These are phyloP conservation scores for Argyrosomus japonicus DNA, from an alignment of 2,113 vertebrate species.

Conservation along the genomic window DNA sequence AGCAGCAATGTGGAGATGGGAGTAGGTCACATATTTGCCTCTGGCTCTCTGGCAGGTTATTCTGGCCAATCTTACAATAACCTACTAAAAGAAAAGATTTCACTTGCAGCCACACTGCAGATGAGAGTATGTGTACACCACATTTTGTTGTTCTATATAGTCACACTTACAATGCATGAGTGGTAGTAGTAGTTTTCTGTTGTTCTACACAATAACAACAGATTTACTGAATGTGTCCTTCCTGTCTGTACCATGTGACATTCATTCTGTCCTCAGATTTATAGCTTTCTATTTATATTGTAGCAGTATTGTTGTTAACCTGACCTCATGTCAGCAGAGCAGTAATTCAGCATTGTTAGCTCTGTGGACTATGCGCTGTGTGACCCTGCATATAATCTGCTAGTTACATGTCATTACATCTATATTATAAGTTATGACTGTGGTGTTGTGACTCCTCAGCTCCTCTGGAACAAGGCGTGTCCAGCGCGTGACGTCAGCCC, in stretches of 20 bases:
- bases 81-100: neutral
- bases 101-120: neutral
- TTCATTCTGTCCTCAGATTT: neutral
- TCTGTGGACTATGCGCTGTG: neutral
- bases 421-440: no score
- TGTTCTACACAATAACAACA: neutral
- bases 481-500: constrained; percentile 66
- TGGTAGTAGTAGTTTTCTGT: neutral
- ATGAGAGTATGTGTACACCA: neutral
- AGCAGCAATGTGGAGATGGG: neutral
- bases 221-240: neutral
- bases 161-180: neutral
- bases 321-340: neutral
- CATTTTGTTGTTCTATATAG: neutral
- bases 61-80: neutral
- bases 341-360: neutral
- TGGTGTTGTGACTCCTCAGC: constrained; percentile 3
- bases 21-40: neutral
- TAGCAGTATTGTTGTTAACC: neutral
- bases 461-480: constrained; percentile 62
- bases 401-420: neutral
- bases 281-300: neutral
- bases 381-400: no score
- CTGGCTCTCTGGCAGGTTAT: neutral
- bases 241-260: no score